Evolutionary conservation across 1,140 invertebrate genomes (phyloP).

Genomic region (Ptiloglossa arizonensis): DNA sequence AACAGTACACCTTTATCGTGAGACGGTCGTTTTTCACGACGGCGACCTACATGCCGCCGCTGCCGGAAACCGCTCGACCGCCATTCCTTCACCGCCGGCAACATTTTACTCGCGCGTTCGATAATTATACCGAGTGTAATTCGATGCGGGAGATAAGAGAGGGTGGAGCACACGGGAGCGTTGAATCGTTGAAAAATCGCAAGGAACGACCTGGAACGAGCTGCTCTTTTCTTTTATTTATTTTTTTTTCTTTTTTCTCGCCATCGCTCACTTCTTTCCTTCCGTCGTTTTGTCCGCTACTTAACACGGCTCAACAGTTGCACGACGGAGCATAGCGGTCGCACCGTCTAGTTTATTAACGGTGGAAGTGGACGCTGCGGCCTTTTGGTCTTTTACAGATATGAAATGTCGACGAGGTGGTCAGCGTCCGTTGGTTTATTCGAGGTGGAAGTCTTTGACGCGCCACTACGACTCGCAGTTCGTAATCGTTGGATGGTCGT

Average conservation of each 20-base stretch:
- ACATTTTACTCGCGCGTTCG: not conserved
- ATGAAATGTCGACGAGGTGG: too few species aligned
- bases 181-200: constrained; percentile 24
- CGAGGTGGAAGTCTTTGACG: too few species aligned
- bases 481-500: too few species aligned
- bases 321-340: too few species aligned
- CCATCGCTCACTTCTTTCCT: too few species aligned
- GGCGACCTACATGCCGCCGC: constrained; percentile 29
- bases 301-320: not conserved
- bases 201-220: not conserved
- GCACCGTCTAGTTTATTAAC: not conserved
- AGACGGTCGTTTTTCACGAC: constrained; percentile 31
- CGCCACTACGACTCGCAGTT: too few species aligned
- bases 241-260: too few species aligned
- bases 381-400: too few species aligned
- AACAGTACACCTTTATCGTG: constrained; percentile 4
- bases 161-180: not conserved
- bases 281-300: too few species aligned
- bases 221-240: too few species aligned
- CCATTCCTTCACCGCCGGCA: constrained; percentile 13
- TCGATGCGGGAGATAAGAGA: constrained; percentile 15
- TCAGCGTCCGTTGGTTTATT: too few species aligned
- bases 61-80: constrained; percentile 25
- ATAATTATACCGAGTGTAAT: constrained; percentile 9
- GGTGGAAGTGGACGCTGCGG: too few species aligned